These are phyloP conservation scores for Xylota segnis DNA, from an alignment of 2,888 invertebrate species.

Conservation along the genomic window DNA sequence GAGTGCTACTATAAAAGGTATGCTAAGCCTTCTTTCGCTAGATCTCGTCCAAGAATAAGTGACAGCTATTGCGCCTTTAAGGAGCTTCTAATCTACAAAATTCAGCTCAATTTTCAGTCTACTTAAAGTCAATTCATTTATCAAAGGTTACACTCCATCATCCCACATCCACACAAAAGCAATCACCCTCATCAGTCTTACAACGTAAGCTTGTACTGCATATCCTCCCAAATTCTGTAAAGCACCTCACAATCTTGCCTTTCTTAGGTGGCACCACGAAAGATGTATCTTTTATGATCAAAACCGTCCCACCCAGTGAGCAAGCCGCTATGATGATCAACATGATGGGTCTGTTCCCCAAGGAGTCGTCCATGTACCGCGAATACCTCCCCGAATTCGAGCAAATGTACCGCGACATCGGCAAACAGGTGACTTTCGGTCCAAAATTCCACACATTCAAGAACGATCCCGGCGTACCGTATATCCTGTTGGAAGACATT, in stretches of 20 bases:
- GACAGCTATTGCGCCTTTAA: no score
- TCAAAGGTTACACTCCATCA: no score
- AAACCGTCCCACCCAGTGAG: slow-evolving; percentile 79
- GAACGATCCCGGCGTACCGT: slow-evolving; percentile 78
- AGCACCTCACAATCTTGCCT: background rate
- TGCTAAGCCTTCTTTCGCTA: no score
- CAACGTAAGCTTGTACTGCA: no score
- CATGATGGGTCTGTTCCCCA: slow-evolving; percentile 80
- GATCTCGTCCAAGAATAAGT: no score
- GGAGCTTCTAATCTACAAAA: no score
- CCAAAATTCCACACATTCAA: slow-evolving; percentile 80
- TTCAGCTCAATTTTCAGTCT: no score
- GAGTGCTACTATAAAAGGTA: no score
- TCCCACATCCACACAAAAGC: no score
- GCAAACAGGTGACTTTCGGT: slow-evolving; percentile 79
- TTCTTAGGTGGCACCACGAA: slow-evolving; percentile 77
- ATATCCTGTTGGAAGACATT: slow-evolving; percentile 82
- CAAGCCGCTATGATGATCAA: slow-evolving; percentile 65
- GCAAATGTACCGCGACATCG: slow-evolving; percentile 79
- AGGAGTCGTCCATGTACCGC: slow-evolving; percentile 82
- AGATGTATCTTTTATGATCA: slow-evolving; percentile 79
- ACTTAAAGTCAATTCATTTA: no score
- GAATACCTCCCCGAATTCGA: slow-evolving; percentile 81
- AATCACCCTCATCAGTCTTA: no score
- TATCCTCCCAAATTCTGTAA: no score